Conservation (phyloP, 2,888 invertebrate genomes). For the Hydrotaea diabolus region DNA sequence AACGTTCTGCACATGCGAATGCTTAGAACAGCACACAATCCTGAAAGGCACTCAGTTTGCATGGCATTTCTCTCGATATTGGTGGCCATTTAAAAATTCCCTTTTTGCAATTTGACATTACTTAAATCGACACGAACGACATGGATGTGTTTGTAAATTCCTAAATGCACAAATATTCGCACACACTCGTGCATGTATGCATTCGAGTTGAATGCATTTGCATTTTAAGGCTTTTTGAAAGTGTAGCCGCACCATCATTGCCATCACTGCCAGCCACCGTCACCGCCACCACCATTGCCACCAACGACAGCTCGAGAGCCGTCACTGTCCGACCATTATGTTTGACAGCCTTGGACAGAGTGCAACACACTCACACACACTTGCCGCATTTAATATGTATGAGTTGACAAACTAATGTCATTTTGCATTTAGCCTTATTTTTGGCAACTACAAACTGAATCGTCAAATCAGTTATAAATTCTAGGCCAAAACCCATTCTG, state of each 20-base stretch:
- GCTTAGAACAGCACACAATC: constrained; percentile 11
- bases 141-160: constrained; percentile 22
- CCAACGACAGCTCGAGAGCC: constrained; percentile 2
- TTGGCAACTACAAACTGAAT: constrained; percentile 67
- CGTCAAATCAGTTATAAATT: constrained; percentile 70
- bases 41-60: constrained; percentile 21
- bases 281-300: not conserved
- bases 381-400: constrained; percentile 66
- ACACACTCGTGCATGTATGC: not conserved
- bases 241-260: constrained; percentile 35
- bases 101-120: constrained; percentile 27
- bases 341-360: constrained; percentile 58
- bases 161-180: constrained; percentile 17
- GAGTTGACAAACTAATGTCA: constrained; percentile 67
- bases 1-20: not conserved
- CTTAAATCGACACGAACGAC: constrained; percentile 11
- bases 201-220: constrained; percentile 16
- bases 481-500: constrained; percentile 60
- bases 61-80: constrained; percentile 32
- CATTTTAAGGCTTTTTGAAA: constrained; percentile 39
- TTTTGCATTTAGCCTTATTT: constrained; percentile 62
- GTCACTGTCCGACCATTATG: constrained; percentile 32
- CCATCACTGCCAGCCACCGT: not conserved
- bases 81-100: constrained; percentile 37
- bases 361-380: not conserved